Percentiles rank a stretch among this genome's conserved stretches.
Conservation (phyloP, 1,140 invertebrate genomes). For the Drosophila malerkotliana region DNA sequence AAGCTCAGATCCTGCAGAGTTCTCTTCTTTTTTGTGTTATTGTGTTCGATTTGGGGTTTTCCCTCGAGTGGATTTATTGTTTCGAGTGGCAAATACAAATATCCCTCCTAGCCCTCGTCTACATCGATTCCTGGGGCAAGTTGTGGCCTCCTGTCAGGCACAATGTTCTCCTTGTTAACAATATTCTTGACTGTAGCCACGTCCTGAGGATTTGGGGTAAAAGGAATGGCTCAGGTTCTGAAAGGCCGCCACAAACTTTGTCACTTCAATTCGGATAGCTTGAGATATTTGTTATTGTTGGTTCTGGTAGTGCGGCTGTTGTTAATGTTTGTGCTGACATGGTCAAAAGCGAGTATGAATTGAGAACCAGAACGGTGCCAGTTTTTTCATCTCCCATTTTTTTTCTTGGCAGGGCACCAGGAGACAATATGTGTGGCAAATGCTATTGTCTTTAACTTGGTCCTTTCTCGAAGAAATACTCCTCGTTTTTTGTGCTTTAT, state of each 20-base stretch:
- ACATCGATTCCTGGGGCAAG: constrained; percentile 52
- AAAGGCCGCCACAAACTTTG: constrained; percentile 49
- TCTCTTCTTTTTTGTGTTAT: constrained; percentile 1
- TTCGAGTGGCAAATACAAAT: constrained; percentile 75
- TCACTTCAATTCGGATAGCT: constrained; percentile 71
- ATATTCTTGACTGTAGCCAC: constrained; percentile 58
- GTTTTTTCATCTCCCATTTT: constrained; percentile 16
- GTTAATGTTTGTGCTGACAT: constrained; percentile 71
- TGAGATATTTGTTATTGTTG: constrained; percentile 68
- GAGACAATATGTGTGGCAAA: constrained; percentile 55
- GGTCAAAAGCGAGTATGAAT: constrained; percentile 34
- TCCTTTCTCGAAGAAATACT: constrained; percentile 26
- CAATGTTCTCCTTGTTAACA: constrained; percentile 72
- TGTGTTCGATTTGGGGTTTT: constrained; percentile 15
- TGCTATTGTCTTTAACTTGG: constrained; percentile 68
- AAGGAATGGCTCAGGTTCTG: not conserved
- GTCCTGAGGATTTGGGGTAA: not conserved
- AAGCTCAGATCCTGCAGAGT: constrained; percentile 1
- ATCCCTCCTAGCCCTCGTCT: constrained; percentile 31
- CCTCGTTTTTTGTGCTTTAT: constrained; percentile 23
- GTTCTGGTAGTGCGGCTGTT: constrained; percentile 8
- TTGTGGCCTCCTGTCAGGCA: constrained; percentile 56
- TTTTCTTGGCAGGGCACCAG: constrained; percentile 44
- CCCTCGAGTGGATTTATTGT: constrained; percentile 76
- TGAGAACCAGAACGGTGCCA: constrained; percentile 45